A percentile compares a stretch with the other conserved stretches of the same genome.
Conservation (phyloP, 2,113 vertebrate genomes). For the Rhinolophus ferrumequinum region DNA sequence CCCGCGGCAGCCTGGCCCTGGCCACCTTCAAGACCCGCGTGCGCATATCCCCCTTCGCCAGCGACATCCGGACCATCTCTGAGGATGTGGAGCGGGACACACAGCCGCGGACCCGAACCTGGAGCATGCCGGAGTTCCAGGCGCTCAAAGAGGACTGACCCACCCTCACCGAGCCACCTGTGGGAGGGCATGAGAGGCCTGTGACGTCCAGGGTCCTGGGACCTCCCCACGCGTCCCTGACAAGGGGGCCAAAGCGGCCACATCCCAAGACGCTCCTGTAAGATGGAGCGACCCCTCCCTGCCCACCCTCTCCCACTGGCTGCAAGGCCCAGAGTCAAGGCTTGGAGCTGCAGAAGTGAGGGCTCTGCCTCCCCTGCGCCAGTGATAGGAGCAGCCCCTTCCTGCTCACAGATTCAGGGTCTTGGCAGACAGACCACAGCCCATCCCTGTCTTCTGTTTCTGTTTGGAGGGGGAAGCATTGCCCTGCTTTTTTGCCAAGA, state of each 20-base stretch:
- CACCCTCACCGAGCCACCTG: neutral
- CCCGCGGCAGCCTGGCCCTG: constrained; percentile 90
- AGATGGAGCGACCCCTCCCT: neutral
- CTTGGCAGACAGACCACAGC: accelerated
- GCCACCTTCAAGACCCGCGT: constrained; percentile 91
- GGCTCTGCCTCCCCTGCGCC: too few species aligned
- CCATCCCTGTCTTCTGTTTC: neutral
- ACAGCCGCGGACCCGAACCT: constrained; percentile 86
- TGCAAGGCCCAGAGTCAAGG: neutral
- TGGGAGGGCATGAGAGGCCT: neutral
- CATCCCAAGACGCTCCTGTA: neutral
- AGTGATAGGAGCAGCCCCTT: neutral
- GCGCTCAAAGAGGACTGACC: constrained; percentile 82
- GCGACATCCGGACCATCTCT: constrained; percentile 94
- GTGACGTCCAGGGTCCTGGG: neutral
- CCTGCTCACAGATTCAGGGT: accelerated
- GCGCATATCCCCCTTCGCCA: constrained; percentile 94
- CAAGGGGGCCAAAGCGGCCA: neutral
- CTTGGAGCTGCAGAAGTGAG: neutral
- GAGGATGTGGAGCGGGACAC: constrained; percentile 93
- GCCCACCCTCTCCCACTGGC: neutral
- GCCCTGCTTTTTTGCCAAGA: neutral
- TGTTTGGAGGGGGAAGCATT: neutral
- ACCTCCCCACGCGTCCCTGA: neutral
- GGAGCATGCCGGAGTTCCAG: constrained; percentile 96